Base-by-base conservation (phyloP, 1,140 invertebrate genomes). In the Cepaea nemoralis region DNA sequence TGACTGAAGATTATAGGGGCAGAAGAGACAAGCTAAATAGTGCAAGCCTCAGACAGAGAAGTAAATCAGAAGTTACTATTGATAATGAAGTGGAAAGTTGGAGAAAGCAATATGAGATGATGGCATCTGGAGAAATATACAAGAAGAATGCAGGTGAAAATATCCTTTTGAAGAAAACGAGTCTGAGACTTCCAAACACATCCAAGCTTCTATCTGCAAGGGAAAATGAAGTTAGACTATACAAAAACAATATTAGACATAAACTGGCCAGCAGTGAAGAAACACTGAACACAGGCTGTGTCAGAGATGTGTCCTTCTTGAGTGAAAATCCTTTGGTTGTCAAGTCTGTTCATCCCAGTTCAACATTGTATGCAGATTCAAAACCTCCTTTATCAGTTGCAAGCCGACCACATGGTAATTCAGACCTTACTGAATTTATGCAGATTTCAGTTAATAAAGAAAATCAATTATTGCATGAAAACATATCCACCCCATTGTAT, bases 281-380 rank as follows among this genome's bases (percentile, higher is more conserved):
- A 45, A 82, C 82, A 59, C 78, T 83, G 40, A 81, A 74, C 16
- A 50, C 69, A 22, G 81, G 66, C 19, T 85, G 82, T 2, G 63
- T 77, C 39, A 69, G n/a, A 19, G 81, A 83, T 40, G 31, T 85
- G 19, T 80, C 81, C 10, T 69, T 80, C 55, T 48, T 83, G 22
- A 31, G 78, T 35, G 84, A 85, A 24, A 84, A 87, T 78, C 84
- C 86, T 2, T 87, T 83, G 85, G 82, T 85, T 74, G 80, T 40
- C 31, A 84, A 86, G 33, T 24, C 77, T 22, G 81, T 75, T 22
- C 1, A 27, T 27, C 10, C 27, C 59, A 63, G 27, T 3, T 35
- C 80, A 14, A 19, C 35, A 12, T 59, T 75, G 66, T 35, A 45
- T 35, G 0, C 40, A 6, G 33, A 45, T 27, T 55, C 50, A 5